Evolutionary conservation across 2,113 vertebrate species (phyloP).

Genomic region (Progne subis): DNA sequence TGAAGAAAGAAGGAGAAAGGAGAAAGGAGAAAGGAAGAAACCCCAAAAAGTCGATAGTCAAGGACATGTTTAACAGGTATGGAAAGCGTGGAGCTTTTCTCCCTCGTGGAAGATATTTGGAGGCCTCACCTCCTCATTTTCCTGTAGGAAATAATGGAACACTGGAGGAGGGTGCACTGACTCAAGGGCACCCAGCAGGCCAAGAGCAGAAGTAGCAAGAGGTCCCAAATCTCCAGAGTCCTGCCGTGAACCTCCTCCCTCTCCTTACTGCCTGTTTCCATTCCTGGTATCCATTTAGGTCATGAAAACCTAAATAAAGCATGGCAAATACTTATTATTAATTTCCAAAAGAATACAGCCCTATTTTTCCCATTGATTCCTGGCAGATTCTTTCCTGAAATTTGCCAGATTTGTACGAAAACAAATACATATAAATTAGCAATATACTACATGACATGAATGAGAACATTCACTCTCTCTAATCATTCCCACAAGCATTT

Average conservation of each 20-base stretch:
- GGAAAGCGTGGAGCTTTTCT: neutral
- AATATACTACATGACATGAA: neutral
- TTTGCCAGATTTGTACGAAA: neutral
- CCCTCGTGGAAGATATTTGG: neutral
- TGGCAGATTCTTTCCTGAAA: constrained; percentile 28
- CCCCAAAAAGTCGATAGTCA: neutral
- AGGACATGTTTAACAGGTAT: neutral
- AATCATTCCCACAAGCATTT: constrained; percentile 41
- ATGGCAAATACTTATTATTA: constrained; percentile 21
- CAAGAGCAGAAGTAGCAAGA: neutral
- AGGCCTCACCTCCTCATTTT: neutral
- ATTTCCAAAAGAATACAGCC: neutral
- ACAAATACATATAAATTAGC: constrained; percentile 47
- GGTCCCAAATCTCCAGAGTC: neutral
- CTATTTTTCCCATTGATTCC: constrained; percentile 3
- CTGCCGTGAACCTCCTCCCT: neutral
- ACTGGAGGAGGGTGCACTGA: neutral
- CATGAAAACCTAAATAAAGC: constrained; percentile 42
- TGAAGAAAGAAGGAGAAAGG: neutral
- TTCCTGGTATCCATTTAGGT: neutral
- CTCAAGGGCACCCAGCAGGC: neutral
- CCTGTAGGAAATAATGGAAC: neutral
- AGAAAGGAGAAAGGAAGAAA: neutral
- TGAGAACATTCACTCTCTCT: constrained; percentile 33
- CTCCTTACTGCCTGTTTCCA: neutral